Conservation (phyloP, 2,888 invertebrate species). For the Standfussiana lucernea region DNA sequence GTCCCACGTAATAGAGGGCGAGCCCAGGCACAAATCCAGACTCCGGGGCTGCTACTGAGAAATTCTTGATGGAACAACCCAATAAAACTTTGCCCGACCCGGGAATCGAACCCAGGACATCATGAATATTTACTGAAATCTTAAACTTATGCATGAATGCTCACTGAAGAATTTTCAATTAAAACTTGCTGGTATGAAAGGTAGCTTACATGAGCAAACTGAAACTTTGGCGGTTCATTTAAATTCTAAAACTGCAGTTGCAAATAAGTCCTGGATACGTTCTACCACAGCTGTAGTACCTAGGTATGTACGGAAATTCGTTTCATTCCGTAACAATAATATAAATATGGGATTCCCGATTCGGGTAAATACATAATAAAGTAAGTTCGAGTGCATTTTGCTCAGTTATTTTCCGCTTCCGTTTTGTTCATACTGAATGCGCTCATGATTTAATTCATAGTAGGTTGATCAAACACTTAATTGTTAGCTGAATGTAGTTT, state of each 20-base stretch:
- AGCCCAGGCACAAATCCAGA: too few relatives aligned
- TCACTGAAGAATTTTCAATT: not conserved
- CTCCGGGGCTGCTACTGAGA: not conserved
- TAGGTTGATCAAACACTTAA: constrained; percentile 8
- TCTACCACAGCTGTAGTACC: not conserved
- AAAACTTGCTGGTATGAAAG: not conserved
- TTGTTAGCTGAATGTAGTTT: constrained; percentile 1
- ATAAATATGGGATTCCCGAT: not conserved
- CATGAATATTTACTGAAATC: not conserved
- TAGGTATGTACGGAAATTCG: not conserved
- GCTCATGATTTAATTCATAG: not conserved
- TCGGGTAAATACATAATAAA: not conserved
- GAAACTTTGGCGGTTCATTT: not conserved
- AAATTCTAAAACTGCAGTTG: not conserved
- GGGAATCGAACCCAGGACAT: not conserved
- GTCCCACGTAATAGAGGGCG: not conserved
- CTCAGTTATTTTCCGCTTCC: constrained; percentile 4
- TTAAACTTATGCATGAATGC: not conserved
- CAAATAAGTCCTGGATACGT: not conserved
- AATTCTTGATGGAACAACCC: not conserved
- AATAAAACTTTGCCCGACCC: not conserved
- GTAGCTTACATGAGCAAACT: not conserved
- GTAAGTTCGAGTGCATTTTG: not conserved
- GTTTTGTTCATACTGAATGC: not conserved
- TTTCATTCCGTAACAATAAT: not conserved